Evolutionary conservation across 2,888 invertebrate genomes (phyloP).

Genomic region (Lochmaea capreae): DNA sequence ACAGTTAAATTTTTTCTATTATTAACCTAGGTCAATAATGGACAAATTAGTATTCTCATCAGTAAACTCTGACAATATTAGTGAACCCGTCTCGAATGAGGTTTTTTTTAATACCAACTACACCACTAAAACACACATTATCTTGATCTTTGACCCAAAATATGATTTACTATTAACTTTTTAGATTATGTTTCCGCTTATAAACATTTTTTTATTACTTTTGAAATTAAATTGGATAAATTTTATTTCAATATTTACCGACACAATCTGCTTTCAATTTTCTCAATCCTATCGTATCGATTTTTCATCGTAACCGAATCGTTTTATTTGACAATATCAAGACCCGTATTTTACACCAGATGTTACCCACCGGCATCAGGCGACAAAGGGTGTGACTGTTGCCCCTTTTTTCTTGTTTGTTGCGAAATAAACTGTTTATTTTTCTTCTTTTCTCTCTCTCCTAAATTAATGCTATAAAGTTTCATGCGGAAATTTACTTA

Average conservation of each 20-base stretch:
- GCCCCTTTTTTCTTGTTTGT: conserved; percentile 12
- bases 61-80: too few species aligned
- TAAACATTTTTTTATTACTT: neutral
- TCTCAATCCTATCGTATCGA: conserved; percentile 1
- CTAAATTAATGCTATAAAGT: conserved; percentile 11
- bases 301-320: conserved; percentile 19
- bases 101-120: too few species aligned
- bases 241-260: neutral
- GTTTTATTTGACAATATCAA: conserved; percentile 19
- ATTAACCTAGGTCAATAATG: too few species aligned
- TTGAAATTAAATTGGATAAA: neutral
- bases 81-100: too few species aligned
- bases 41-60: too few species aligned
- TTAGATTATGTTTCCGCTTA: neutral
- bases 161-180: too few species aligned
- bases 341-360: conserved; percentile 26
- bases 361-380: conserved; percentile 17
- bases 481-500: conserved; percentile 13
- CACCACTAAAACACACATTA: too few species aligned
- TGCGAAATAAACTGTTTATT: conserved; percentile 11
- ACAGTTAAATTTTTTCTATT: too few species aligned
- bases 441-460: conserved; percentile 1
- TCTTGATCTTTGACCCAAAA: too few species aligned
- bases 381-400: conserved; percentile 21
- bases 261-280: conserved; percentile 1